Percentiles rank a stretch among this genome's conserved stretches.
These are phyloP conservation scores for Erythrocercus mccallii DNA, from an alignment of 2,113 vertebrate genomes.

Conservation along the genomic window DNA sequence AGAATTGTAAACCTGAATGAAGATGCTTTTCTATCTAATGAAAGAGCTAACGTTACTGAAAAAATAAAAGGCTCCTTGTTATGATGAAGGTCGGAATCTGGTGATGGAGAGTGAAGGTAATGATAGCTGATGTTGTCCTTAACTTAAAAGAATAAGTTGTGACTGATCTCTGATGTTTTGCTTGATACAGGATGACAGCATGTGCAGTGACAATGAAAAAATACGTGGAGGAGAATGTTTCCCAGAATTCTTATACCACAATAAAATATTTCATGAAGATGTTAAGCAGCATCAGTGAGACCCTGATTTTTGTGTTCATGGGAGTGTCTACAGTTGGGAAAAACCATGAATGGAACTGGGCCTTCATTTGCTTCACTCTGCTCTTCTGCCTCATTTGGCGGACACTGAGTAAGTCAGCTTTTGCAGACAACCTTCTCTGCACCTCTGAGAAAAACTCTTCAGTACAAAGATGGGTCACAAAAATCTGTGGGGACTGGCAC, in stretches of 20 bases:
- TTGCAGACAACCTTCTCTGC: not conserved
- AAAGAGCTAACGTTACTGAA: not conserved
- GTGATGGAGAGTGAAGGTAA: not conserved
- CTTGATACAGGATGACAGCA: conserved; percentile 83
- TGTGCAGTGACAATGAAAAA: conserved; percentile 97
- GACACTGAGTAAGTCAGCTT: conserved; percentile 80
- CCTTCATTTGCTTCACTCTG: conserved; percentile 87
- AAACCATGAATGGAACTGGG: conserved; percentile 95
- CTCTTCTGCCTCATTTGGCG: conserved; percentile 89
- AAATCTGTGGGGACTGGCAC: not conserved
- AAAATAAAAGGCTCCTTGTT: not conserved
- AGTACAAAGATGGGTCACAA: not conserved
- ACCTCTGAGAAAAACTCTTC: not conserved
- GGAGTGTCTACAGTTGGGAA: conserved; percentile 92
- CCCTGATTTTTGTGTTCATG: conserved; percentile 95
- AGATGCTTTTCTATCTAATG: not conserved
- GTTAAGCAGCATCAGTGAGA: conserved; percentile 91
- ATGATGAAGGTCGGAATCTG: not conserved
- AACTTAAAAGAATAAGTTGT: not conserved
- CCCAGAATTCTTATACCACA: conserved; percentile 91
- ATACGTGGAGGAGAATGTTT: conserved; percentile 94
- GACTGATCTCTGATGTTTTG: not conserved
- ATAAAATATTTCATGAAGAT: conserved; percentile 96
- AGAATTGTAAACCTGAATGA: not conserved
- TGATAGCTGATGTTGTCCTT: not conserved